Evolutionary conservation across 2,797 vertebrate species (phyloP), one percentile per base, ranked within the genome.

Genomic region (Buceros bicornis): DNA sequence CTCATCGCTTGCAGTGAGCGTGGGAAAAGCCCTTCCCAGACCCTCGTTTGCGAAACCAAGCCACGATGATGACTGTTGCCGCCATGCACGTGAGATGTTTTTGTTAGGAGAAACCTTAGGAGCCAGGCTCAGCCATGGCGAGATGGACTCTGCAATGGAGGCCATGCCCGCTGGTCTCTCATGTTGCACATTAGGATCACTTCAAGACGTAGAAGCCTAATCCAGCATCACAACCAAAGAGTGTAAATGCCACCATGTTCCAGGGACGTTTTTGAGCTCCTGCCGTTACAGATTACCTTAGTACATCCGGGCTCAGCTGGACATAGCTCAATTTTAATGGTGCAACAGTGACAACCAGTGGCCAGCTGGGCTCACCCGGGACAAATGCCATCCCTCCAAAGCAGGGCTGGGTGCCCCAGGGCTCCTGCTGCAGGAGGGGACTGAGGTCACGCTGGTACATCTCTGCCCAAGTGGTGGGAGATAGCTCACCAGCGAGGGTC

Each of bases 291-390:
- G 33, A 76, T 78, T 29, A 62, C 21, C 6, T 54, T 77, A 62
- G 16, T 84, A 57, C 25, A 89, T 29, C 43, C 5, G 37, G 62
- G 89, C 81, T 91, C 89, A 66, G 77, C 57, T 73, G 74, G 85
- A 69, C 69, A 0, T 22, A 22, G 61, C 58, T 94, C 69, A 84
- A 31, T 95, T 85, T 86, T 57, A 82, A 56, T 93, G 81, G 62
- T 94, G 42, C 90, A 95, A 96, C 95, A 96, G 91, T 96, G 92
- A 96, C 81, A 89, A 96, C 87, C 95, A 74, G 80, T 94, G 93
- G 88, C 77, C 85, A 95, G 45, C 72, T 28, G 64, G 84, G 82
- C 94, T 96, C 91, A 70, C 82, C 76, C 0, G 11, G 61, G 31
- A 53, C 2, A 1, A 87, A 47, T 73, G 61, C 33, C 74, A 48